A percentile compares a stretch with the other conserved stretches of the same genome.
Conservation (phyloP, 2,797 vertebrate genomes). For the Parambassis ranga region DNA sequence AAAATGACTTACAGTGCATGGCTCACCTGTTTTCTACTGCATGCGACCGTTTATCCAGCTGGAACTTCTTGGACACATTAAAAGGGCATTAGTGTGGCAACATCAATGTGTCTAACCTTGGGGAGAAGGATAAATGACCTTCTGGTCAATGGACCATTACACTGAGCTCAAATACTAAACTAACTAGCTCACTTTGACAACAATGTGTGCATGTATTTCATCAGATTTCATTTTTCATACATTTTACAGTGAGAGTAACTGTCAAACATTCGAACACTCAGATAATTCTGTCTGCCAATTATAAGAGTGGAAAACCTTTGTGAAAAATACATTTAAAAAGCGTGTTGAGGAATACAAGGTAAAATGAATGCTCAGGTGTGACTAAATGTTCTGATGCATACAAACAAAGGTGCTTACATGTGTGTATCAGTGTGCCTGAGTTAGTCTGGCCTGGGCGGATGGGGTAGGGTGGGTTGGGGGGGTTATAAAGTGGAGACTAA, state of each 20-base stretch:
- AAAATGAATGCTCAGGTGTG: background rate
- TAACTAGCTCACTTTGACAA: constrained; percentile 63
- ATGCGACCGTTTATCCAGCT: constrained; percentile 73
- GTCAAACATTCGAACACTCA: constrained; percentile 6
- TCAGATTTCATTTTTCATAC: background rate
- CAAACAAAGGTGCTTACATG: constrained; percentile 20
- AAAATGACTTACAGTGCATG: constrained; percentile 70
- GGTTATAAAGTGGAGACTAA: constrained; percentile 89
- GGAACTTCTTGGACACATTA: constrained; percentile 75
- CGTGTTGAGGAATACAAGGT: background rate
- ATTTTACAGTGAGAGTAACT: constrained; percentile 36
- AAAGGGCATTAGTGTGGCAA: constrained; percentile 74
- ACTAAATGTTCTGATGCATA: constrained; percentile 2
- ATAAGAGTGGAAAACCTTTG: background rate
- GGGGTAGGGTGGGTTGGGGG: constrained; percentile 9
- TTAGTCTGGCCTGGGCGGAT: constrained; percentile 32
- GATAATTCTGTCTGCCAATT: constrained; percentile 2
- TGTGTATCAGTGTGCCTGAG: constrained; percentile 21
- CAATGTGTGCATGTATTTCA: constrained; percentile 34
- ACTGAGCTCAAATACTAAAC: constrained; percentile 58
- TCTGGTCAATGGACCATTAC: constrained; percentile 72
- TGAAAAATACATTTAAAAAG: no score
- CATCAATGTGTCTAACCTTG: constrained; percentile 68
- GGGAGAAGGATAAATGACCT: constrained; percentile 68
- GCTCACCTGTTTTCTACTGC: constrained; percentile 71